phyloP scores from a whole-genome alignment of 2,888 invertebrate species.

The Ariolimax columbianus region DNA sequence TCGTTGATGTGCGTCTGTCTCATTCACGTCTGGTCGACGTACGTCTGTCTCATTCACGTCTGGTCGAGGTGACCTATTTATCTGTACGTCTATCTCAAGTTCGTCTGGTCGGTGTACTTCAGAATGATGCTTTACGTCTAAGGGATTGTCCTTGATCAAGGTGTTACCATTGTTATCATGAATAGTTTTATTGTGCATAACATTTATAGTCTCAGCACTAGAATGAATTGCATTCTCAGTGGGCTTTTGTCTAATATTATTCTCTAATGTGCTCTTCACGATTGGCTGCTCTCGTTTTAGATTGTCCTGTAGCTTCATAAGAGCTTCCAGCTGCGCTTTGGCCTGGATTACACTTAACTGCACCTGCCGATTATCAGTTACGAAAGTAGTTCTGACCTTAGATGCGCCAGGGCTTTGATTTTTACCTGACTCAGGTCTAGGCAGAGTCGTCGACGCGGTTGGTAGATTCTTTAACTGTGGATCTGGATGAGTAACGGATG shows the following conservation, averaged over 20 bases:
- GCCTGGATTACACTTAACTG: neutral
- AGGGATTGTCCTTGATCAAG: neutral
- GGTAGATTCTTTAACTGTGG: slow-evolving; percentile 26
- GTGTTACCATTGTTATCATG: neutral
- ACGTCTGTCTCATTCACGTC: neutral
- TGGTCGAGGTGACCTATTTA: too few relatives aligned
- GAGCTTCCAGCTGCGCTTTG: slow-evolving; percentile 51
- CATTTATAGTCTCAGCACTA: neutral
- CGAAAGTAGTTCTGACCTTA: neutral
- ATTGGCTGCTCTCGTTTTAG: slow-evolving; percentile 15
- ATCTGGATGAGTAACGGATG: slow-evolving; percentile 1
- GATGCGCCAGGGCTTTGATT: neutral
- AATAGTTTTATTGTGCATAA: neutral
- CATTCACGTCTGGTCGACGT: neutral
- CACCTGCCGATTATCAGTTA: neutral
- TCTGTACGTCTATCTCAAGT: too few relatives aligned
- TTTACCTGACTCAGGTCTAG: neutral
- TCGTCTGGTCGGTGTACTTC: neutral
- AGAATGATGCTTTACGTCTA: neutral
- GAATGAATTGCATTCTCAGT: neutral
- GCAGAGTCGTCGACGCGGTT: neutral
- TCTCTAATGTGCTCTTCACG: neutral
- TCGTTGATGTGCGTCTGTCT: neutral
- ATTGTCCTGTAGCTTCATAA: slow-evolving; percentile 50
- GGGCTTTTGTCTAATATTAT: neutral